These are phyloP conservation scores for Forbesichthys agassizii DNA, from an alignment of 2,113 vertebrate genomes.

Conservation along the genomic window DNA sequence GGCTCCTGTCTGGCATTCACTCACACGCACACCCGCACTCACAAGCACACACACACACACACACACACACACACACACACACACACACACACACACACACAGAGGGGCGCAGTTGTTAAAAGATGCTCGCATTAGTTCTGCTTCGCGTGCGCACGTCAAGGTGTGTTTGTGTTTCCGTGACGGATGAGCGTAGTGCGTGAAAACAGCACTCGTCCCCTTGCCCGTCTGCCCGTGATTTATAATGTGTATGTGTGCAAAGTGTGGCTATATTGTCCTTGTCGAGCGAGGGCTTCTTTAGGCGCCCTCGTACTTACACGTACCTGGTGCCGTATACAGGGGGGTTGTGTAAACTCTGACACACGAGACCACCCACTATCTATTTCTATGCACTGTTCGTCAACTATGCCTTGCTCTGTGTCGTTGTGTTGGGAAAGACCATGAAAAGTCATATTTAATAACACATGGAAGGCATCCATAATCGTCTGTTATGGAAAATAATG, in stretches of 20 bases:
- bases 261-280: conserved; percentile 7
- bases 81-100: conserved; percentile 1
- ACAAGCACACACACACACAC: conserved; percentile 9
- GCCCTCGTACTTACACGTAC: conserved; percentile 39
- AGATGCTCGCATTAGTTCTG: neutral
- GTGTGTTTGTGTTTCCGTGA: conserved; percentile 10
- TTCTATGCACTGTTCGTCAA: conserved; percentile 16
- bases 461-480: too few relatives aligned
- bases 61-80: neutral
- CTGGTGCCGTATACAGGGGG: conserved; percentile 38
- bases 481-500: too few relatives aligned
- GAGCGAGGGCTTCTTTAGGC: conserved; percentile 44
- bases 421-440: neutral
- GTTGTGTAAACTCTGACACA: conserved; percentile 46
- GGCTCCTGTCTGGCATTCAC: conserved; percentile 45
- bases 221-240: conserved; percentile 40
- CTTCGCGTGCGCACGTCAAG: neutral
- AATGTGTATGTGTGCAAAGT: conserved; percentile 14
- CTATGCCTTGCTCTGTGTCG: neutral
- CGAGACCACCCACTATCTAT: conserved; percentile 36
- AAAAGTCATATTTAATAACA: neutral
- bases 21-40: neutral
- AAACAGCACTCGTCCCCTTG: conserved; percentile 10
- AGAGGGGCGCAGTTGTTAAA: conserved; percentile 2
- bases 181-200: neutral